Conservation (phyloP, 2,888 invertebrate genomes). For the Zaprionus lineosus region DNA sequence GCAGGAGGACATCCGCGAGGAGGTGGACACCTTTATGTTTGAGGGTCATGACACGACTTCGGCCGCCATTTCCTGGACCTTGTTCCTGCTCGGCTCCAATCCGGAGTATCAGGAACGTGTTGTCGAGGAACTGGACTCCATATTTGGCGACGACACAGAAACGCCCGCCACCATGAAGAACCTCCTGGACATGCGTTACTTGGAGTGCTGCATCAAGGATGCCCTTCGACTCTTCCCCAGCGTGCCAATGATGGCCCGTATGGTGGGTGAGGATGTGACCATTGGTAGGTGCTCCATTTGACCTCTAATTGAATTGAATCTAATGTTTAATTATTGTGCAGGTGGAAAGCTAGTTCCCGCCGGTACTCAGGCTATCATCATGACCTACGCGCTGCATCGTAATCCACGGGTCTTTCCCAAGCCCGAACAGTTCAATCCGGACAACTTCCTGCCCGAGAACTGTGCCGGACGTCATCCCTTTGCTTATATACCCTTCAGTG, state of each 20-base stretch:
- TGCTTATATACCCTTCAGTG: conserved; percentile 88
- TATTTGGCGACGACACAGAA: conserved; percentile 83
- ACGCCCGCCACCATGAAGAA: conserved; percentile 85
- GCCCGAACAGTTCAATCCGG: conserved; percentile 88
- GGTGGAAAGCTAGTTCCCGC: conserved; percentile 81
- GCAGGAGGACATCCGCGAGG: conserved; percentile 84
- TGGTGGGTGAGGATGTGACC: conserved; percentile 84
- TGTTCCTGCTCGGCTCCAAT: conserved; percentile 81
- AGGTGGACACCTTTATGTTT: conserved; percentile 87
- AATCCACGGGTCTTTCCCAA: conserved; percentile 86
- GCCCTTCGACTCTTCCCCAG: conserved; percentile 87
- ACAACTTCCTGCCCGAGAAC: conserved; percentile 88
- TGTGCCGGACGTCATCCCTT: conserved; percentile 85
- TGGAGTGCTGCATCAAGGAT: conserved; percentile 89
- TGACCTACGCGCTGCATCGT: conserved; percentile 87
- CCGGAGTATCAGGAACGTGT: conserved; percentile 83
- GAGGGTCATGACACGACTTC: conserved; percentile 84
- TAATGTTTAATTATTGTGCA: conserved; percentile 25
- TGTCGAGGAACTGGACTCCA: conserved; percentile 83
- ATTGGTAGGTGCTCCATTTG: conserved; percentile 83
- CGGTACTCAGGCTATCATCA: conserved; percentile 85
- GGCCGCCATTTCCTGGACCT: conserved; percentile 83
- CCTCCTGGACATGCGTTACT: conserved; percentile 86
- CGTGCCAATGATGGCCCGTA: conserved; percentile 86
- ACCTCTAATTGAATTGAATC: not conserved